Evolutionary conservation across 2,888 invertebrate species (phyloP), one percentile per base, ranked within the genome.

Genomic region (Macroteleia sp.): DNA sequence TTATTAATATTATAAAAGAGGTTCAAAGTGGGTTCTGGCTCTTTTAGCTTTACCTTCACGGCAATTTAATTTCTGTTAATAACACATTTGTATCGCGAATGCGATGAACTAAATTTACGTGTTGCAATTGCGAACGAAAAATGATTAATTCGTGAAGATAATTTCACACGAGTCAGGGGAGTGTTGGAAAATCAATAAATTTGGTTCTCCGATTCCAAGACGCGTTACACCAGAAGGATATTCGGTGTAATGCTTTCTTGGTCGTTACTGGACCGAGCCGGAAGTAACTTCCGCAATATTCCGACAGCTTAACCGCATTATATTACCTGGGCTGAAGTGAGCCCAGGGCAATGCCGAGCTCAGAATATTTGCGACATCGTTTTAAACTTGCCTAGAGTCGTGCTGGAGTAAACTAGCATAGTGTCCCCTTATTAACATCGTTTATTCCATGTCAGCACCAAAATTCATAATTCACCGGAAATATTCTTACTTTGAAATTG

Each of bases 301-400:
- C 71, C 77, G 57, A 44, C 59, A 48, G 64, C 61, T 78, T 52
- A 73, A 78, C 78, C 78, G 66, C 69, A 66, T 74, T 78, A 78
- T 74, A 74, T 78, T 69, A 70, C 64, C 46, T 52, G 59, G 69
- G 10, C 66, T 54, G 69, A 42, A 74, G 54, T 59, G 70, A 64
- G 52, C 61, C 64, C 41, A 22, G 54, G 64, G 75, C 74, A 42
- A 70, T 44, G 67, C 52, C 54, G 57, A 62, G 56, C 66, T 66
- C 41, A 28, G 75, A 79, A 82, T 81, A 77, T 82, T 81, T 81
- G 82, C 69, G 74, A 82, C 77, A 74, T 81, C 80, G 71, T 82
- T 82, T 79, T 76, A 76, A 82, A 81, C 74, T 80, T 71, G 73
- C 46, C 66, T 16, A 39, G 57, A 61, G 56, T 57, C 59, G 39